phyloP scores from a whole-genome alignment of 1,140 invertebrate species.

The Drosophila erecta region DNA sequence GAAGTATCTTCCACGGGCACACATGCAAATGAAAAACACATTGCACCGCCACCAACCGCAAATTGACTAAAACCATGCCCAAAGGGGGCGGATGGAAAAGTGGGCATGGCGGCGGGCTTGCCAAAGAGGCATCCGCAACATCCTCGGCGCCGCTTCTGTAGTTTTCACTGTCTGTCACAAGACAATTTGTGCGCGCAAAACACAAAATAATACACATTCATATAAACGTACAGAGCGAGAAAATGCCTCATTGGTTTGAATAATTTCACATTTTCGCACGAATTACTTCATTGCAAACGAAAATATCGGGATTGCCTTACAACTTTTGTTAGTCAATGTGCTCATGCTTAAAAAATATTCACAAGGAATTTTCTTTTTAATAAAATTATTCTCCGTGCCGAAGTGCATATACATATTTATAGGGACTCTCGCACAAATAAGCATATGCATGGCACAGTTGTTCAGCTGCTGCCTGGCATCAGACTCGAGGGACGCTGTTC shows the following conservation, averaged over 20 bases:
- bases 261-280: no score
- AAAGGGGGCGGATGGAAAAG: conserved; percentile 14
- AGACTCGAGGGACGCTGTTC: conserved; percentile 54
- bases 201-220: conserved; percentile 77
- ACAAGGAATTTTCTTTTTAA: neutral
- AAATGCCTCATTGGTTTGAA: neutral
- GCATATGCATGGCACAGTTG: conserved; percentile 74
- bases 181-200: conserved; percentile 83
- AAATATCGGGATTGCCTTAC: no score
- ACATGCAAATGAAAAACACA: conserved; percentile 42
- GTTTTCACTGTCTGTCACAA: conserved; percentile 82
- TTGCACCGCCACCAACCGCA: conserved; percentile 65
- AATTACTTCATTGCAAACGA: no score
- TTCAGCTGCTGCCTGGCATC: conserved; percentile 71
- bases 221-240: conserved; percentile 9
- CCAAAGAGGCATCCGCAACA: conserved; percentile 31
- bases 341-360: neutral
- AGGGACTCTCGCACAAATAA: conserved; percentile 46
- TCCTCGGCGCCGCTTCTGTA: conserved; percentile 67
- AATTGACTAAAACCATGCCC: conserved; percentile 78
- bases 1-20: conserved; percentile 12
- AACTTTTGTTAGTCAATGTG: no score
- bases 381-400: neutral
- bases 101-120: conserved; percentile 13
- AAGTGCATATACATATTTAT: conserved; percentile 42